Evolutionary conservation across 2,113 vertebrate genomes (phyloP), one percentile per base, ranked within the genome.

Genomic region (Mus pahari): DNA sequence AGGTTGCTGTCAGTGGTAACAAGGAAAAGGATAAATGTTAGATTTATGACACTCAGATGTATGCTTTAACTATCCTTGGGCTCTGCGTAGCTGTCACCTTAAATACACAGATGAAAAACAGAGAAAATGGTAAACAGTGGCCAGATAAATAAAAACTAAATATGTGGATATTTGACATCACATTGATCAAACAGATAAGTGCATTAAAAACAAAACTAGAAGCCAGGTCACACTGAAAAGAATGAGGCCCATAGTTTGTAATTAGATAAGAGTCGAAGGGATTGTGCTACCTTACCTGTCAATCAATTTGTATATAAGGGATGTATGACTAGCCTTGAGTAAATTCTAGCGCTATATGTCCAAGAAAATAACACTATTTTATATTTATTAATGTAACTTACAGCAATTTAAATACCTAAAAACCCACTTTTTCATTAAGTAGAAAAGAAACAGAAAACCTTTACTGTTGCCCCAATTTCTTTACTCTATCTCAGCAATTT

Each of bases 1-100:
- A 97, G 97, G 96, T 98, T 96, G 97, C 75, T 4, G 13, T 95
- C 95, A 95, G 77, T 84, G 73, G 60, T 95, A 94, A 95, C 95
- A 97, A 83, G 84, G 68, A 71, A 96, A 93, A 81, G n/a, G 74
- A 87, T 55, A 79, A 26, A 92, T 39, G 45, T 88, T 92, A 93
- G 64, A 97, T 96, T 96, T 97, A 97, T 86, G 93, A 92, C 82
- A 62, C 88, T 94, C 48, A 64, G 45, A 78, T 8, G n/a, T 81
- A 75, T 74, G 22, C 42, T 84, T 92, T 84, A 89, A 77, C 81
- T 92, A 94, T 83, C 39, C 45, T 91, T 92, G 77, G 66, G 48
- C 36, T 86, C 73, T 79, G 73, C 60, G 42, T 91, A 86, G 74
- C 66, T 94, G 48, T 94, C 86, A 95, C 24, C 5, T 70, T 81